A percentile compares a stretch with the other conserved stretches of the same genome.
phyloP scores from a whole-genome alignment of 1,140 invertebrate genomes.

The Asbolus verrucosus region DNA sequence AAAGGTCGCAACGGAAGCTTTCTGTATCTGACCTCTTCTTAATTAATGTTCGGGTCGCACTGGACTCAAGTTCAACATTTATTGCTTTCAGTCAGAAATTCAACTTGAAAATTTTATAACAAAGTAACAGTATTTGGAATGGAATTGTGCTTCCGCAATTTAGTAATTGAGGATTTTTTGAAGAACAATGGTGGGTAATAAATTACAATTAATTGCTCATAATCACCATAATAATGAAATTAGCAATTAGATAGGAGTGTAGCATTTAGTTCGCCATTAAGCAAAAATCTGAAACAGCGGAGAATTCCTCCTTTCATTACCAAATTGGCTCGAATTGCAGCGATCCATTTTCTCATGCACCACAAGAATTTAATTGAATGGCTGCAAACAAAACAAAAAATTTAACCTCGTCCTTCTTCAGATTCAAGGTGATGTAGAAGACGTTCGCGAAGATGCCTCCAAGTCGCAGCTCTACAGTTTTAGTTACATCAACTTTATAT shows the following conservation, averaged over 20 bases:
- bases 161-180: neutral
- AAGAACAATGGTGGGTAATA: neutral
- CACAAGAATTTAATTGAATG: neutral
- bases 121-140: neutral
- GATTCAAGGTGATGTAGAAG: constrained; percentile 21
- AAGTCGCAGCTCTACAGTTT: constrained; percentile 10
- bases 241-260: constrained; percentile 5
- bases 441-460: neutral
- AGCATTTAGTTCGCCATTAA: neutral
- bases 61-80: too few species aligned
- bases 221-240: constrained; percentile 16
- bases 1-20: constrained; percentile 7
- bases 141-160: neutral
- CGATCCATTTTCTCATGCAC: neutral
- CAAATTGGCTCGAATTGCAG: constrained; percentile 8
- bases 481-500: constrained; percentile 36
- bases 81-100: too few species aligned
- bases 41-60: too few species aligned
- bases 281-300: too few species aligned
- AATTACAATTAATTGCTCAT: constrained; percentile 9
- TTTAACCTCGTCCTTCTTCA: neutral
- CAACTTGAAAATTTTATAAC: neutral
- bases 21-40: too few species aligned
- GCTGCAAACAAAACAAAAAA: constrained; percentile 2
- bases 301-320: neutral